Evolutionary conservation across 2,888 invertebrate genomes (phyloP).

Genomic region (Dioctria rufipes): DNA sequence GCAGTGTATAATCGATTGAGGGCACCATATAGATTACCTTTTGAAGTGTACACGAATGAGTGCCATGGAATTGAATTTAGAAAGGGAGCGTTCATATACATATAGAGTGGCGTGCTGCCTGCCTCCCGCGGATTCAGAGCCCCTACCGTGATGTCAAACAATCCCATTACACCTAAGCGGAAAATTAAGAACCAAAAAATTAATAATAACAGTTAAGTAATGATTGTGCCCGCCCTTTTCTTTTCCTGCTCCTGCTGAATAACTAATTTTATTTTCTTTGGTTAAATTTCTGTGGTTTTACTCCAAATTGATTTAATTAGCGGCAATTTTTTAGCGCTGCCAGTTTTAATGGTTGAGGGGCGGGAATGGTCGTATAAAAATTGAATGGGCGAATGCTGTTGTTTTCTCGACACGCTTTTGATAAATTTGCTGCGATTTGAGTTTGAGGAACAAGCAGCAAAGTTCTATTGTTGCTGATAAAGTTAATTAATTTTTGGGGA

Average conservation of each 20-base stretch:
- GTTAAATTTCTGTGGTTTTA: background rate
- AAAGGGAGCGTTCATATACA: too few species aligned
- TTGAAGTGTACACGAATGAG: too few species aligned
- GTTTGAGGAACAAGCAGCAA: background rate
- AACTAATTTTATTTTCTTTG: background rate
- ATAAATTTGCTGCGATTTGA: background rate
- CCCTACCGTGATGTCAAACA: background rate
- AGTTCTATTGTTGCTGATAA: too few species aligned
- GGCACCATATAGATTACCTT: too few species aligned
- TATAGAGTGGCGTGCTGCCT: too few species aligned
- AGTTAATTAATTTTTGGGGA: too few species aligned
- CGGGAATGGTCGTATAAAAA: background rate
- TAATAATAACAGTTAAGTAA: background rate
- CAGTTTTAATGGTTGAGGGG: background rate
- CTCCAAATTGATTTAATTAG: slow-evolving; percentile 6
- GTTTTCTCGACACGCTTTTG: background rate
- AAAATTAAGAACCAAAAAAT: slow-evolving; percentile 2
- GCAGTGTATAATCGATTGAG: too few species aligned
- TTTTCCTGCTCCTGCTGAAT: background rate
- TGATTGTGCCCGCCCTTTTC: background rate
- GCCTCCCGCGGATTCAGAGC: too few species aligned
- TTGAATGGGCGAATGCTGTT: background rate
- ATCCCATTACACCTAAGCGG: background rate
- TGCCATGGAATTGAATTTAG: too few species aligned
- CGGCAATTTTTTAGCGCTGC: background rate